Evolutionary conservation across 64 coral and sea anemone genomes (phyloP).

Genomic region (Hydrozoanthus tunicans): DNA sequence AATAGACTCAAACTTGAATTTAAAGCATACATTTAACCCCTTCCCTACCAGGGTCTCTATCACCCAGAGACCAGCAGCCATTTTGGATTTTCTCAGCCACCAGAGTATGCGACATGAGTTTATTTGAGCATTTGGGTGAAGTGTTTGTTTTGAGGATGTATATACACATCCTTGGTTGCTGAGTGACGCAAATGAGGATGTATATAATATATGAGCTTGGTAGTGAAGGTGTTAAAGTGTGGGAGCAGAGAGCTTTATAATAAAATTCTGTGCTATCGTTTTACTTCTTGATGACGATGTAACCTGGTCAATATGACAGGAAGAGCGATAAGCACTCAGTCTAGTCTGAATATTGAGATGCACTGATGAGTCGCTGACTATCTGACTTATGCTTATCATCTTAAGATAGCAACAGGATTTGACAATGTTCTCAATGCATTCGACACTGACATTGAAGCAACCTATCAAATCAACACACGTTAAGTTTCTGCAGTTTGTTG

Average conservation of each 20-base stretch:
- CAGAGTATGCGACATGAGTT: too few relatives aligned
- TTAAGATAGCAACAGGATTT: slow-evolving; percentile 63
- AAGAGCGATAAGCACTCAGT: slow-evolving; percentile 41
- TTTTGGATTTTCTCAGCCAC: too few relatives aligned
- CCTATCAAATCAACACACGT: slow-evolving; percentile 82
- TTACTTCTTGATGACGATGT: slow-evolving; percentile 48
- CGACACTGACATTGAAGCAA: slow-evolving; percentile 57
- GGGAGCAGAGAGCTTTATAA: slow-evolving; percentile 69
- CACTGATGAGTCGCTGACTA: background rate
- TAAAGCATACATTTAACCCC: too few relatives aligned
- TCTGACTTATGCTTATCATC: slow-evolving; percentile 69
- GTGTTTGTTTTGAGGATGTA: too few relatives aligned
- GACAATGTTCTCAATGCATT: slow-evolving; percentile 52
- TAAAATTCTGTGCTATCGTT: slow-evolving; percentile 68
- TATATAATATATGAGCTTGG: background rate
- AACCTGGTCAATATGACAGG: slow-evolving; percentile 50
- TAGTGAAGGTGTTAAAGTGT: slow-evolving; percentile 10
- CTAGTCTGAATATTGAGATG: slow-evolving; percentile 29
- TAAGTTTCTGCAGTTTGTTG: slow-evolving; percentile 45
- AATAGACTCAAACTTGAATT: too few relatives aligned
- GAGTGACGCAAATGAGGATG: background rate
- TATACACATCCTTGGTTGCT: too few relatives aligned
- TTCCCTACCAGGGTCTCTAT: too few relatives aligned
- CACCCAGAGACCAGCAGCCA: too few relatives aligned
- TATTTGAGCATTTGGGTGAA: too few relatives aligned